Conservation (phyloP, 2,113 vertebrate species). For the Phaethornis superciliosus region DNA sequence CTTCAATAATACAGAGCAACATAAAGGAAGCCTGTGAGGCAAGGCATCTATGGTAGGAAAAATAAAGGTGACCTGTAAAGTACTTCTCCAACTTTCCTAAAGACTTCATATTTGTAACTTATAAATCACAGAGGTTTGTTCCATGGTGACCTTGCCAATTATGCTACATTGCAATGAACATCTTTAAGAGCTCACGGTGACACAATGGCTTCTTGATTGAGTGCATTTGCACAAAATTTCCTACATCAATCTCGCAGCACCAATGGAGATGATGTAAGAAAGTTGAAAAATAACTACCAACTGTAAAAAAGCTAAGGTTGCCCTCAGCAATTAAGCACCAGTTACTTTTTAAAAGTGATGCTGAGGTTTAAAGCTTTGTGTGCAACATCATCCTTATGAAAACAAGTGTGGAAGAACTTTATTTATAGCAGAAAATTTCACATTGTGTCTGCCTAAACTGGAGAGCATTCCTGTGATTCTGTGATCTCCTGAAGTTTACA, state of each 20-base stretch:
- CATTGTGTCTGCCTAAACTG: background rate
- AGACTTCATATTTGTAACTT: constrained; percentile 53
- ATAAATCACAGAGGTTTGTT: constrained; percentile 38
- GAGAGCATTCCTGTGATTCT: rapidly evolving
- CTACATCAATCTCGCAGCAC: constrained; percentile 36
- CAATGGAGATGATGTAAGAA: constrained; percentile 22
- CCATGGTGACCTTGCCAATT: background rate
- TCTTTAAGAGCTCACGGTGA: background rate
- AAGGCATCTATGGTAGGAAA: constrained; percentile 61
- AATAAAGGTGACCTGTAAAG: constrained; percentile 66
- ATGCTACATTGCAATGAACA: background rate
- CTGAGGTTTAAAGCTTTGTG: background rate
- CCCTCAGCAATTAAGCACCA: background rate
- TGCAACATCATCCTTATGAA: background rate
- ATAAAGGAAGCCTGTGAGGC: constrained; percentile 61
- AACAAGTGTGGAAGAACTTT: background rate
- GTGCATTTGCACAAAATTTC: constrained; percentile 34
- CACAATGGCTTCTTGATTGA: constrained; percentile 33
- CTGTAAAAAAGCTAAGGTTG: background rate
- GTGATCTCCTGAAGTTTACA: background rate
- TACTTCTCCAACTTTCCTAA: constrained; percentile 63
- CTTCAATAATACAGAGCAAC: constrained; percentile 54
- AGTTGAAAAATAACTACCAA: background rate
- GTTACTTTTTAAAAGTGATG: background rate
- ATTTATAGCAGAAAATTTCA: background rate